Base-by-base conservation (phyloP, 2,113 vertebrate genomes). In the Formicarius rufipectus region DNA sequence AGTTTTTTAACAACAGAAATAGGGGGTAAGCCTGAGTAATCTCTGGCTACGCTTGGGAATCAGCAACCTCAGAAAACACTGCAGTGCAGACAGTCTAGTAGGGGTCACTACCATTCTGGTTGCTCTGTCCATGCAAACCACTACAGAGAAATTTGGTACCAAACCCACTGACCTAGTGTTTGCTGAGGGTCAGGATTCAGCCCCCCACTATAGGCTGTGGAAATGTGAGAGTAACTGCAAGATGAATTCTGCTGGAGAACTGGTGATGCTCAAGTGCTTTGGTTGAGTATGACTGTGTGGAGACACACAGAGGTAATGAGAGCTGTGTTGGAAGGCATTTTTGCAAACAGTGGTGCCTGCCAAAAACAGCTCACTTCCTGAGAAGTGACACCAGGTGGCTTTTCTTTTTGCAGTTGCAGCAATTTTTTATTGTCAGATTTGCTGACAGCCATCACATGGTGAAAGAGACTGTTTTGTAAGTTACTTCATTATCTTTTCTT, bases 391-490 rank as follows among this genome's bases (percentile, higher is more conserved):
- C 55, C 67, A 87, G 88, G 63, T 14, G 1, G 49, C 71, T 92
- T 76, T 92, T 33, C 17, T 45, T 91, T 91, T 87, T 96, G 82
- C 77, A 87, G 62, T 75, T 90, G 75, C 84, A 95, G 74, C 80
- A 64, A 25, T 78, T 94, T 84, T 91, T 89, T 89, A 50, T 84
- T 93, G 84, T 91, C 42, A 68, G 42, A 76, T 94, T 94, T 73
- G 44, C 84, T 93, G 92, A 71, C 73, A 64, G 90, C 64, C 52
- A 59, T 45, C 4, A 1, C 68, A 35, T 23, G 17, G 62, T 82
- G 28, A 69, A 91, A 84, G 21, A 69, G 42, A 53, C 69, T 93
- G 31, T 64, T 93, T 86, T 82, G 6, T 73, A 72, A 88, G 53
- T 86, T 71, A 84, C 25, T 86, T 87, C 30, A 62, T 91, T 87